Evolutionary conservation across 2,113 vertebrate genomes (phyloP).

Genomic region (Saguinus imperator): DNA sequence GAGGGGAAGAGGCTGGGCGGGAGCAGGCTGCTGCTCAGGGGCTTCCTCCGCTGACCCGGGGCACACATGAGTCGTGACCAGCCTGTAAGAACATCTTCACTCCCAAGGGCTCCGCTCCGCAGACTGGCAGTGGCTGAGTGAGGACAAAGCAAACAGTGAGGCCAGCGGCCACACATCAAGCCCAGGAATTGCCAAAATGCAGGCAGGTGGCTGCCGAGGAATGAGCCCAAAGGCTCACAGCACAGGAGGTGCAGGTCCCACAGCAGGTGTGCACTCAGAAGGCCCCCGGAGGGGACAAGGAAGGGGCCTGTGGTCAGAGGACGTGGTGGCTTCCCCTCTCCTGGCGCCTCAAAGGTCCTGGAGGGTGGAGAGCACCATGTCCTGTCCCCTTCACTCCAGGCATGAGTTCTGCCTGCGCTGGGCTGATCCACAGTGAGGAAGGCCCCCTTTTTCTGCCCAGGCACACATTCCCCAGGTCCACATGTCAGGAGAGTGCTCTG

Average conservation of each 20-base stretch:
- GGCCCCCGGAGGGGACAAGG: background rate
- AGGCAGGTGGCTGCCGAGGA: too few relatives aligned
- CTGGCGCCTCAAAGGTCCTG: background rate
- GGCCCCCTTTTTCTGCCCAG: background rate
- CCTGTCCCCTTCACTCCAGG: background rate
- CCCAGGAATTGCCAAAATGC: too few relatives aligned
- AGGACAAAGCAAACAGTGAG: background rate
- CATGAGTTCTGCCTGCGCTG: background rate
- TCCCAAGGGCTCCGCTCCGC: rapidly evolving
- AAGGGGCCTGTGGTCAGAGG: background rate
- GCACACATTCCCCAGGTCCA: background rate
- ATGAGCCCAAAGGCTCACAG: background rate
- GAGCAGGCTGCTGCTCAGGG: rapidly evolving
- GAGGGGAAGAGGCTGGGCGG: background rate
- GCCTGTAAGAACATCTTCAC: background rate
- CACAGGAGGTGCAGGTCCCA: background rate
- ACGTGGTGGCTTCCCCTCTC: background rate
- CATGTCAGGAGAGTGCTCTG: rapidly evolving
- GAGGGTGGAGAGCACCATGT: background rate
- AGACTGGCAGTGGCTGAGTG: background rate
- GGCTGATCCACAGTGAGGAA: background rate
- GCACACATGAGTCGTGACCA: background rate
- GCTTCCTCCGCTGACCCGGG: background rate
- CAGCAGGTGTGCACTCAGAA: rapidly evolving
- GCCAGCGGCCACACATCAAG: too few relatives aligned